Percentiles rank a stretch among this genome's conserved stretches.
These are phyloP conservation scores for Myotis lucifugus DNA, from an alignment of 2,113 vertebrate genomes.

Conservation along the genomic window DNA sequence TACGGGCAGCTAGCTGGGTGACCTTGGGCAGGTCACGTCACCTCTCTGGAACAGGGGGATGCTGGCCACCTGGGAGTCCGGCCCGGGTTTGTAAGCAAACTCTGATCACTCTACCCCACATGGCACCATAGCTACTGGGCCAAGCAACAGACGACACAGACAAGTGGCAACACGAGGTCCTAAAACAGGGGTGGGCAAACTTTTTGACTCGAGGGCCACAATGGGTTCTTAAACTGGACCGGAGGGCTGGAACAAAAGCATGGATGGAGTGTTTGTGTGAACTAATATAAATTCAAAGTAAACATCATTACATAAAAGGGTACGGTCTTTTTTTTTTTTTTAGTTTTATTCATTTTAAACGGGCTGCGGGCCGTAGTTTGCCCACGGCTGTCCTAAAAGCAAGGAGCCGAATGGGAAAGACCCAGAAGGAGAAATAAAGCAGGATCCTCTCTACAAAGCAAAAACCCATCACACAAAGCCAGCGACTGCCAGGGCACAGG, in stretches of 20 bases:
- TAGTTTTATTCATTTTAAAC: no score
- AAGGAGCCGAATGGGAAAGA: not conserved
- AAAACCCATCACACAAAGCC: not conserved
- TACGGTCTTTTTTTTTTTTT: no score
- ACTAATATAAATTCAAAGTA: no score
- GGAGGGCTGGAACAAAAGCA: no score
- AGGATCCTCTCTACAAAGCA: not conserved
- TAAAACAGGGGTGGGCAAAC: not conserved
- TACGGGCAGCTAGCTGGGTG: not conserved
- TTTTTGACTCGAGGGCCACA: no score
- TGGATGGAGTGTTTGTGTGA: no score
- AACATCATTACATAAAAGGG: no score
- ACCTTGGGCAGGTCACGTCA: not conserved
- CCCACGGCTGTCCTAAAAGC: not conserved
- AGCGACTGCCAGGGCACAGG: not conserved
- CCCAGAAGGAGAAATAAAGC: not conserved
- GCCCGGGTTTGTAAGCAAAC: not conserved
- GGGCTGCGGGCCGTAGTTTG: no score
- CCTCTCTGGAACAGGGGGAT: not conserved
- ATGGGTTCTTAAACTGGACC: no score
- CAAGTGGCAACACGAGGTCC: not conserved
- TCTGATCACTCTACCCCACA: rapidly evolving
- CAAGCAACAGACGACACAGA: not conserved
- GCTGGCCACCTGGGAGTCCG: not conserved
- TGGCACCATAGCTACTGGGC: not conserved